Percentiles rank a stretch among this genome's conserved stretches.
Evolutionary conservation across 2,888 invertebrate genomes (phyloP).

Genomic region (Nemurella pictetii): DNA sequence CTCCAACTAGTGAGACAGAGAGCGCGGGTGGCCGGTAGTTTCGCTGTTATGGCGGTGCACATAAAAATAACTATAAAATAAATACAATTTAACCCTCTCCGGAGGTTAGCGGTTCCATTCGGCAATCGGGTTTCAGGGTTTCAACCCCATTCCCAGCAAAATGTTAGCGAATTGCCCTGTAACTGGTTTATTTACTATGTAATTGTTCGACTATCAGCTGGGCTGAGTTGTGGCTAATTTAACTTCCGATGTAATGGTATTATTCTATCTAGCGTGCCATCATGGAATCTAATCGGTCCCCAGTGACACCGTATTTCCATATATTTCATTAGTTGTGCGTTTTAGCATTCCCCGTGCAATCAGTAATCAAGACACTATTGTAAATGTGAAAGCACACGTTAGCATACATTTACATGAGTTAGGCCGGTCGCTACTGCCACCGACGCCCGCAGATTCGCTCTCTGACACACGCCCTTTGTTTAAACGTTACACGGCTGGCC

Average conservation of each 20-base stretch:
- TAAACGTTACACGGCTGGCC: neutral
- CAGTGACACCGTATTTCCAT: conserved; percentile 28
- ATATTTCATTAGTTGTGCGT: conserved; percentile 30
- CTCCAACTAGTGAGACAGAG: neutral
- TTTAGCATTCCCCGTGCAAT: conserved; percentile 16
- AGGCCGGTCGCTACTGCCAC: neutral
- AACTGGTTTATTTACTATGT: neutral
- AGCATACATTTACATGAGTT: conserved; percentile 26
- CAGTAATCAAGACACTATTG: conserved; percentile 27
- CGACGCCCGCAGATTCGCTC: neutral
- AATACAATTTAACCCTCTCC: neutral
- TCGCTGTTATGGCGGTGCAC: neutral
- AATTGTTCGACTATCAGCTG: conserved; percentile 3
- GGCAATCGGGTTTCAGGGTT: neutral
- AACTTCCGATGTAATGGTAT: neutral
- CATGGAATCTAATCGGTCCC: conserved; percentile 29
- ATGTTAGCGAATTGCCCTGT: neutral
- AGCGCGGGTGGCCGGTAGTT: neutral
- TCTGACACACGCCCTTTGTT: neutral
- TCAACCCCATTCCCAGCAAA: neutral
- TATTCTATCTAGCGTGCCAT: conserved; percentile 21
- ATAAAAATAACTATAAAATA: conserved; percentile 11
- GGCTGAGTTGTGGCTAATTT: neutral
- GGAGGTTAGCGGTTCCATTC: neutral
- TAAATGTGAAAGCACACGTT: conserved; percentile 29